Conservation (phyloP, 2,888 invertebrate genomes). For the Coelopa pilipes region DNA sequence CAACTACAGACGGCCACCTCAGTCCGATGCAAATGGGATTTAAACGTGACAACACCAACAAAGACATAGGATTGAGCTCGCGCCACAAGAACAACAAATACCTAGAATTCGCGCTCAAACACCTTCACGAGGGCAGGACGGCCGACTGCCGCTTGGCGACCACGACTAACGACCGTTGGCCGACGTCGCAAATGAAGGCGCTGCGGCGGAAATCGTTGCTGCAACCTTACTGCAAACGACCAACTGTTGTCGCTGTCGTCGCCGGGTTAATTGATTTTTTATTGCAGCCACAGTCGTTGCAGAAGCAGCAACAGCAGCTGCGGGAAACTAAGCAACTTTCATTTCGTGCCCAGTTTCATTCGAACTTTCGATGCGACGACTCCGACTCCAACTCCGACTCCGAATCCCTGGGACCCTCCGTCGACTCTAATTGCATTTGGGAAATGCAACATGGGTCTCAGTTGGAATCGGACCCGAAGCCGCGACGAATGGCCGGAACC, state of each 20-base stretch:
- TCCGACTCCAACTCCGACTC: no score
- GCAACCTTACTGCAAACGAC: background rate
- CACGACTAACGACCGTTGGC: constrained; percentile 1
- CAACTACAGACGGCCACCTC: no score
- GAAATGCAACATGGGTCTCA: background rate
- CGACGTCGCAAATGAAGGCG: background rate
- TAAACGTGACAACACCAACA: background rate
- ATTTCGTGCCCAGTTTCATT: background rate
- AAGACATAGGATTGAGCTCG: background rate
- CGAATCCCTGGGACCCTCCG: no score
- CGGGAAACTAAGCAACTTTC: constrained; percentile 11
- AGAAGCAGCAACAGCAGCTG: background rate
- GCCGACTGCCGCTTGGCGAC: background rate
- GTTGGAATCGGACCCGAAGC: no score
- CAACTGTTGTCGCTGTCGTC: constrained; percentile 5
- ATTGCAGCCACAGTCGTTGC: background rate
- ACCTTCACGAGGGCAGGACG: no score
- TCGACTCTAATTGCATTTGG: no score
- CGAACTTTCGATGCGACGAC: background rate
- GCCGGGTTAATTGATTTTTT: constrained; percentile 14
- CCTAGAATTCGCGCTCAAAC: background rate
- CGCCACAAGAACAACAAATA: background rate
- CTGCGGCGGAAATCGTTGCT: background rate
- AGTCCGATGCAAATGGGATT: background rate
- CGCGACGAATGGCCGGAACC: no score